Conservation (phyloP, 2,888 invertebrate genomes). For the Hipparchia semele region DNA sequence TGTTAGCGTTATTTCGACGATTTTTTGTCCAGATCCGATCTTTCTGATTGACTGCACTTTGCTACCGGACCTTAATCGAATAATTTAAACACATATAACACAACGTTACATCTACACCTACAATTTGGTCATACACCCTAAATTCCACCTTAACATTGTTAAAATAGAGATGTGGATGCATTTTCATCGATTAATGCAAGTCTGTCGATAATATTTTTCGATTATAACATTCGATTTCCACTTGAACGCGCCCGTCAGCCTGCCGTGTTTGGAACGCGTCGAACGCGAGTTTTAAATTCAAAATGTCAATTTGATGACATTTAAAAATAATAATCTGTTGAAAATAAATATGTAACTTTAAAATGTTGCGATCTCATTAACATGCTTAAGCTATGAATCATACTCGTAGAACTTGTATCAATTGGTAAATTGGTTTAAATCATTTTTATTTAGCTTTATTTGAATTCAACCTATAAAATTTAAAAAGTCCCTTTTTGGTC, state of each 20-base stretch:
- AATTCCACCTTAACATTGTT: conserved; percentile 25
- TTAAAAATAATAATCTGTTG: conserved; percentile 33
- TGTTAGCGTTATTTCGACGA: conserved; percentile 58
- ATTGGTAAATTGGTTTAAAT: not conserved
- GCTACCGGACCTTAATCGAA: conserved; percentile 65
- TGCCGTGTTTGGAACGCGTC: conserved; percentile 53
- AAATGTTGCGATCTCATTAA: not conserved
- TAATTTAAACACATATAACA: conserved; percentile 46
- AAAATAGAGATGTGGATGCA: conserved; percentile 22
- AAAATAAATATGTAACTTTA: conserved; percentile 12
- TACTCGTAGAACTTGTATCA: not conserved
- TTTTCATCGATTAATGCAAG: conserved; percentile 20
- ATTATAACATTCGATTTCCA: conserved; percentile 63
- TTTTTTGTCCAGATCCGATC: conserved; percentile 66
- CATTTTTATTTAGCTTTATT: not conserved
- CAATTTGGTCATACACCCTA: conserved; percentile 22
- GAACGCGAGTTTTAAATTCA: conserved; percentile 60
- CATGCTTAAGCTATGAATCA: conserved; percentile 9
- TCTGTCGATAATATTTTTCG: conserved; percentile 49
- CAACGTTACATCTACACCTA: conserved; percentile 30
- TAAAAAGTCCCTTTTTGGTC: no score
- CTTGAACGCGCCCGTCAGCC: conserved; percentile 60
- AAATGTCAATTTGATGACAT: conserved; percentile 61
- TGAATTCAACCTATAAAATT: no score
- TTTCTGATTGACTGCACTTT: conserved; percentile 67